phyloP scores from a whole-genome alignment of 53 echinoderm and acorn worm genomes.

The Antedon mediterranea region DNA sequence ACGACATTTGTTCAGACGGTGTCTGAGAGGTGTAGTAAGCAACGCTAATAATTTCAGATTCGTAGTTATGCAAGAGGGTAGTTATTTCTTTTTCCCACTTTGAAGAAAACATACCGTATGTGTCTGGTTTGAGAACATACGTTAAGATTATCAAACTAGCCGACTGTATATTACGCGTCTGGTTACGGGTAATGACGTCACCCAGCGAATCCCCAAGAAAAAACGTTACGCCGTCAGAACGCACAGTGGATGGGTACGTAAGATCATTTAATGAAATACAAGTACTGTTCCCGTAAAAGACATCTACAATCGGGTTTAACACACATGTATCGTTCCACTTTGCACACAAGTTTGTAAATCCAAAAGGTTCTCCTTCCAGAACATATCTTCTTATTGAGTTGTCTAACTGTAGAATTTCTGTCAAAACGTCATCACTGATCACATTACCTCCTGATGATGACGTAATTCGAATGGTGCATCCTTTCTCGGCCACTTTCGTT shows the following conservation, averaged over 20 bases:
- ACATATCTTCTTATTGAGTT: neutral
- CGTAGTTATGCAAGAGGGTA: neutral
- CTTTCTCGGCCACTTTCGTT: neutral
- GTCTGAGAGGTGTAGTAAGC: neutral
- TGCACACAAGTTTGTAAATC: slow-evolving; percentile 2
- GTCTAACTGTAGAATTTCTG: neutral
- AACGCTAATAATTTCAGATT: neutral
- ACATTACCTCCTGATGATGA: neutral
- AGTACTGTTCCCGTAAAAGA: neutral
- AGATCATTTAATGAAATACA: neutral
- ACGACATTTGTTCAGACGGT: neutral
- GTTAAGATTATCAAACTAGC: neutral
- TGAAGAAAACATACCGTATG: neutral
- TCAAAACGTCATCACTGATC: neutral
- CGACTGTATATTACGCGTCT: neutral
- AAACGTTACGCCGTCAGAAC: neutral
- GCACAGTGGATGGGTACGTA: neutral
- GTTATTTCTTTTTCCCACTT: neutral
- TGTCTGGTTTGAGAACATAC: neutral
- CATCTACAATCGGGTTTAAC: neutral
- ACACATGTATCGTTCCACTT: slow-evolving; percentile 4
- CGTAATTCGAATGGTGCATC: neutral
- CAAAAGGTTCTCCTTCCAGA: neutral
- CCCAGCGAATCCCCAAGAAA: neutral
- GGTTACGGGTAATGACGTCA: neutral